Base-by-base conservation (phyloP, 2,888 invertebrate genomes). In the Chaitophorus viminalis region DNA sequence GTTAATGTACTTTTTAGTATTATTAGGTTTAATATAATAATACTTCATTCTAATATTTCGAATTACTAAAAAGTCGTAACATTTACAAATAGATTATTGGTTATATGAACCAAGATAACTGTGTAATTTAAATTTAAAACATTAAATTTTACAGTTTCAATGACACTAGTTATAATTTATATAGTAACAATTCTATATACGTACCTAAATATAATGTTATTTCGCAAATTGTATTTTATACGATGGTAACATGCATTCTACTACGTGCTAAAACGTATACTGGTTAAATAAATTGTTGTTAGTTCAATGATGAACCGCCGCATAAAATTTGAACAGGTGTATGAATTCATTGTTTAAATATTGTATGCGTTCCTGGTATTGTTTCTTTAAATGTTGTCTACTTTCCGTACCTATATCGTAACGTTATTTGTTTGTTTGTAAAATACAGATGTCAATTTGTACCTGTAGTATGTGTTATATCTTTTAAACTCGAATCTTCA, bases 321-420 rank as follows among this genome's bases (percentile, higher is more conserved):
- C 46, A 9, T 54, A 17, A 17, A 72, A 72, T 82, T 82, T 72
- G 54, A 52, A 82, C 82, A 82, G 82, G 82, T 82, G 82, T 72
- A 17, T 17, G 25, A 52, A 52, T 39, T 36, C n/a, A 65, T 79
- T 79, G 65, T 79, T 79, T 39, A 29, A 79, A 79, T 11, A 79
- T 25, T 25, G 33, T 60, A n/a, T n/a, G 21, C 54, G 54, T 78
- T 33, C 25, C 33, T 60, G 25, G 54, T 60, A 31, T 78, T 11
- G 2, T 78, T 78, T 60, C 78, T 78, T 78, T 60, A 60, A 46
- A 75, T 46, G 46, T 75, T 46, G 17, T n/a, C 17, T 29, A 75
- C 17, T 60, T 25, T 25, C 25, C 60, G 21, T 25, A 25, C 25
- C 21, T 9, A 25, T 25, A 17, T 17, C 52, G 52, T 25, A 5